Conservation (phyloP, 2,797 vertebrate species). For the Glyptemys insculpta region DNA sequence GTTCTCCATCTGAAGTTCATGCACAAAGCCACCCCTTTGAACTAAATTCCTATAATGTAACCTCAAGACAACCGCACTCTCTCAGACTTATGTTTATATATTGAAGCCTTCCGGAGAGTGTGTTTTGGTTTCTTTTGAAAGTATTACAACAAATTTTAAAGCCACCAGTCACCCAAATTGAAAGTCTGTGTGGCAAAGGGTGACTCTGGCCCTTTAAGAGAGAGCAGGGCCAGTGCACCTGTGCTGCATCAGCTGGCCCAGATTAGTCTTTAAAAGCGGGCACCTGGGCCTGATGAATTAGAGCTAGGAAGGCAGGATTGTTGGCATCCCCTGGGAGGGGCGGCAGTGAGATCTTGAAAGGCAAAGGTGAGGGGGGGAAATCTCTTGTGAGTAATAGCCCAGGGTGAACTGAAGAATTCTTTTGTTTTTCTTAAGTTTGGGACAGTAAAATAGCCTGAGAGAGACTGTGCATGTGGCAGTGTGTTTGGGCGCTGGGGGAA, state of each 20-base stretch:
- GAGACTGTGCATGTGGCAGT: background rate
- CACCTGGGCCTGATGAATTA: background rate
- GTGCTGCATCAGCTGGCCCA: background rate
- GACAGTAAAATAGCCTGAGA: background rate
- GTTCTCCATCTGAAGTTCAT: background rate
- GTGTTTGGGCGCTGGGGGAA: background rate
- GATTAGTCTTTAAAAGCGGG: background rate
- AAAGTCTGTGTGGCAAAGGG: background rate
- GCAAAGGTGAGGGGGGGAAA: accelerated
- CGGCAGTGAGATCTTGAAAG: background rate
- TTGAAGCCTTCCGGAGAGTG: background rate
- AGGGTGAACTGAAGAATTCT: background rate
- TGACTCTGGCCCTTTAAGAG: background rate
- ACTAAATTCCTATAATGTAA: background rate
- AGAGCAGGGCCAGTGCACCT: background rate
- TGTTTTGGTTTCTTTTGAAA: background rate
- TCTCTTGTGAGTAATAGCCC: no score
- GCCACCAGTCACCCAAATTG: background rate
- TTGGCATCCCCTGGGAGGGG: background rate
- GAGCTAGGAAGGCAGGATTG: background rate
- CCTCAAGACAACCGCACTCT: background rate
- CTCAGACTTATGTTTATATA: background rate
- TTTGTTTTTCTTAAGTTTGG: background rate
- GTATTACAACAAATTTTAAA: background rate
- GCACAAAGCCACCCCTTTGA: background rate